Evolutionary conservation across 2,888 invertebrate genomes (phyloP).

Genomic region (Epinotia ramella): DNA sequence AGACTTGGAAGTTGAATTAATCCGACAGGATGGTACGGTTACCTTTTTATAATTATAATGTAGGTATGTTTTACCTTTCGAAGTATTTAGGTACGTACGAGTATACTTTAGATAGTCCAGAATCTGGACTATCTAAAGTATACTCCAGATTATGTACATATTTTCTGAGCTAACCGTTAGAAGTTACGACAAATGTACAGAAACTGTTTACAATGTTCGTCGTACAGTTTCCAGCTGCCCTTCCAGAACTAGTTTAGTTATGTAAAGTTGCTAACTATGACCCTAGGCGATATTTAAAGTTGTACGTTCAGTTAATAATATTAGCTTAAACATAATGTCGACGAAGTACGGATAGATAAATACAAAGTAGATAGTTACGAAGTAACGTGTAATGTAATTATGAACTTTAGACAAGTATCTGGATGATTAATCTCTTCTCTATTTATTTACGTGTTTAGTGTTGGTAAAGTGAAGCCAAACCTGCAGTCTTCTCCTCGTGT

Average conservation of each 20-base stretch:
- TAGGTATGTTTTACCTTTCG: no score
- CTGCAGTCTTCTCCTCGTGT: neutral
- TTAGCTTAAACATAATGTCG: neutral
- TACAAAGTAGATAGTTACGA: neutral
- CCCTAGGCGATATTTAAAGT: slow-evolving; percentile 1
- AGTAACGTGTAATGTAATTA: neutral
- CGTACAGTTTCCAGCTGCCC: neutral
- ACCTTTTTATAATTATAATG: no score
- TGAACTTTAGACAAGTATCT: neutral
- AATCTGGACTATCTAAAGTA: no score
- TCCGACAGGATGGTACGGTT: no score
- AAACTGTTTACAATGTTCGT: neutral
- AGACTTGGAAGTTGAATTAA: no score
- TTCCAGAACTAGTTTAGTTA: neutral
- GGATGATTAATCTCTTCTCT: neutral
- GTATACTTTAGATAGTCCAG: no score
- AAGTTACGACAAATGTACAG: neutral
- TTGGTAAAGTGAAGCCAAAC: neutral
- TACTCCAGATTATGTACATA: neutral
- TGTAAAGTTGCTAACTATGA: neutral
- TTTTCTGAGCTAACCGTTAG: neutral
- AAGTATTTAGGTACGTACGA: no score
- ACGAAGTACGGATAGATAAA: neutral
- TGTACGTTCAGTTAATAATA: neutral
- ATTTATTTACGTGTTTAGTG: neutral